Conservation (phyloP, 2,113 vertebrate species). For the Microcebus tavaratra region DNA sequence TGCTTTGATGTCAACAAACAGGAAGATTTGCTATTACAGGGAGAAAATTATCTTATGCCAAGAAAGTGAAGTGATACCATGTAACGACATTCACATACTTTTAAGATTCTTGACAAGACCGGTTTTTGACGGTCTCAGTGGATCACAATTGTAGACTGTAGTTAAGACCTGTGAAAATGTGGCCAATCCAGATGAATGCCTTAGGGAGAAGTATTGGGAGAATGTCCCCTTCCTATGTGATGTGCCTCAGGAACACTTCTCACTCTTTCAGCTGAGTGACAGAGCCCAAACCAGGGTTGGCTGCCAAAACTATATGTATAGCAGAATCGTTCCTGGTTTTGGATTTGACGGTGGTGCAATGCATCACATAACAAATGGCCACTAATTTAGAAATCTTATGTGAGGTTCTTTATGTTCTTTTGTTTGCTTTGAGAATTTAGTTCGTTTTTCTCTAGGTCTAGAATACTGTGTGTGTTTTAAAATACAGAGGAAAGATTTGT, state of each 20-base stretch:
- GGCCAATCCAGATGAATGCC: background rate
- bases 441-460: slow-evolving; percentile 2
- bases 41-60: background rate
- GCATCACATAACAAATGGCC: background rate
- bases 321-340: background rate
- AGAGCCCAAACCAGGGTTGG: too few relatives aligned
- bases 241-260: background rate
- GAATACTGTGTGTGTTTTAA: slow-evolving; percentile 20
- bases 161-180: background rate
- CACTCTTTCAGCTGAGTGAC: background rate
- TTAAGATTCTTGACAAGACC: background rate
- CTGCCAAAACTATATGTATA: accelerated
- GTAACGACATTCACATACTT: background rate
- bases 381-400: background rate
- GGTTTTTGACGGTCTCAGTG: background rate
- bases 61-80: background rate
- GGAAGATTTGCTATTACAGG: background rate
- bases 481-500: slow-evolving; percentile 53
- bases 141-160: background rate
- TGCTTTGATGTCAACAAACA: background rate
- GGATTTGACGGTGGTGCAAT: background rate
- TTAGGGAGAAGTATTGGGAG: background rate
- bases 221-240: accelerated
- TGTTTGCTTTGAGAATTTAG: background rate
- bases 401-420: background rate